These are phyloP conservation scores for Crossocerus cetratus DNA, from an alignment of 2,888 invertebrate species.

Conservation along the genomic window DNA sequence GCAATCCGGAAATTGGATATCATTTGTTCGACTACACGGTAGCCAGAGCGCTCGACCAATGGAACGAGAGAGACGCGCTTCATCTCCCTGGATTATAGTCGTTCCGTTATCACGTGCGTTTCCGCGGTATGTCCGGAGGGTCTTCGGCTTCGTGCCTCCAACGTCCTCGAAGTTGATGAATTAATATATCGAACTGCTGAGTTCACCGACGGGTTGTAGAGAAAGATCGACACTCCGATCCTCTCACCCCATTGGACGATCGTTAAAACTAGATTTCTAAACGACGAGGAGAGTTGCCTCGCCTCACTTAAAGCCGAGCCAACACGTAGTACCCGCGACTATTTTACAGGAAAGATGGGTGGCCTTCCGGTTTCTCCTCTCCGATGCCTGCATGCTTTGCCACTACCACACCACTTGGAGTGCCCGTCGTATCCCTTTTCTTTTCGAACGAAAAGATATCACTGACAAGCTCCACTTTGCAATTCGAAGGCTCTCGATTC, in stretches of 20 bases:
- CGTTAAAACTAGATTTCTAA: slow-evolving; percentile 56
- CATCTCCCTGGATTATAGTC: slow-evolving; percentile 46
- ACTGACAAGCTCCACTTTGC: slow-evolving; percentile 12
- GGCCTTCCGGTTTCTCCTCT: background rate
- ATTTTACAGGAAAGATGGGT: background rate
- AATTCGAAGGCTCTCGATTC: background rate
- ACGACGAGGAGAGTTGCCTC: slow-evolving; percentile 40
- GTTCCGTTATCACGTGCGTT: slow-evolving; percentile 46
- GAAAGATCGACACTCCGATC: slow-evolving; percentile 57
- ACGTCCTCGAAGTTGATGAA: slow-evolving; percentile 49
- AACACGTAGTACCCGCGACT: too few species aligned
- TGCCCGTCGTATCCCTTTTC: background rate
- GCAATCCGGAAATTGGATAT: slow-evolving; percentile 51
- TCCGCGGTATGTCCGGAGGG: slow-evolving; percentile 48
- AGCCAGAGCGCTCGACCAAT: slow-evolving; percentile 65
- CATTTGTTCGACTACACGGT: slow-evolving; percentile 66
- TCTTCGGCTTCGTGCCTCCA: slow-evolving; percentile 25
- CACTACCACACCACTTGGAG: background rate
- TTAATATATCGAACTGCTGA: slow-evolving; percentile 63
- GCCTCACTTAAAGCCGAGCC: too few species aligned
- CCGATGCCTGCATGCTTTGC: background rate
- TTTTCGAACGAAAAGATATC: slow-evolving; percentile 13
- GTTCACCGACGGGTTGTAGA: slow-evolving; percentile 58
- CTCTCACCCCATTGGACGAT: slow-evolving; percentile 62
- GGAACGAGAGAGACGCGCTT: slow-evolving; percentile 59